These are phyloP conservation scores for Polietes domitor DNA, from an alignment of 2,888 invertebrate species.

Conservation along the genomic window DNA sequence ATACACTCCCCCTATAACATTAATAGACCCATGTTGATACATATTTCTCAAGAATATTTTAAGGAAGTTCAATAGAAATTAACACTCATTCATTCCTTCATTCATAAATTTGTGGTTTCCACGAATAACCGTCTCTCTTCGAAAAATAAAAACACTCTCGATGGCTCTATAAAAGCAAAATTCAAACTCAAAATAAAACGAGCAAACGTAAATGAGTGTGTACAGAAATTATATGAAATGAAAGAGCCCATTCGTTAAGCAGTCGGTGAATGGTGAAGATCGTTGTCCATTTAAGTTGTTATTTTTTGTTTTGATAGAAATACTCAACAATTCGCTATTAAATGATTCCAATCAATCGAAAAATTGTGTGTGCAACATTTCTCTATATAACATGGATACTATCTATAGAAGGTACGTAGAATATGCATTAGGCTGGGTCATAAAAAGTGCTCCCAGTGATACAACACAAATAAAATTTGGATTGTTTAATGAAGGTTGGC, in stretches of 20 bases:
- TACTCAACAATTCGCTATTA: background rate
- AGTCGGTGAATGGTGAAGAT: background rate
- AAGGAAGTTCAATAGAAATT: background rate
- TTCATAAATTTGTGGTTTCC: background rate
- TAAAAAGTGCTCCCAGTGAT: no score
- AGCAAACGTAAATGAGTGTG: background rate
- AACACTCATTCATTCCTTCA: background rate
- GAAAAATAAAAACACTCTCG: background rate
- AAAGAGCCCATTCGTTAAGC: background rate
- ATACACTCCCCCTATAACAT: no score
- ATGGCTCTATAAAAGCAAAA: background rate
- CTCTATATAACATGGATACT: background rate
- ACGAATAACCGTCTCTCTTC: background rate
- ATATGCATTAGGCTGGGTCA: no score
- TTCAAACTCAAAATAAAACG: background rate
- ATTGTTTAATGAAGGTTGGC: no score
- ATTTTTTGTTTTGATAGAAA: no score
- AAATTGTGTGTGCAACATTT: background rate
- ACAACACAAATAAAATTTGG: no score
- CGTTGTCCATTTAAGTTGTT: background rate
- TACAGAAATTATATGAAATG: background rate
- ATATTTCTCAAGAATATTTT: background rate
- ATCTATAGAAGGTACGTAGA: background rate
- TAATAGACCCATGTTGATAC: no score
- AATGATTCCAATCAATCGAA: background rate